Base-by-base conservation (phyloP, 2,797 vertebrate species). In the Rhodeus uyekii region DNA sequence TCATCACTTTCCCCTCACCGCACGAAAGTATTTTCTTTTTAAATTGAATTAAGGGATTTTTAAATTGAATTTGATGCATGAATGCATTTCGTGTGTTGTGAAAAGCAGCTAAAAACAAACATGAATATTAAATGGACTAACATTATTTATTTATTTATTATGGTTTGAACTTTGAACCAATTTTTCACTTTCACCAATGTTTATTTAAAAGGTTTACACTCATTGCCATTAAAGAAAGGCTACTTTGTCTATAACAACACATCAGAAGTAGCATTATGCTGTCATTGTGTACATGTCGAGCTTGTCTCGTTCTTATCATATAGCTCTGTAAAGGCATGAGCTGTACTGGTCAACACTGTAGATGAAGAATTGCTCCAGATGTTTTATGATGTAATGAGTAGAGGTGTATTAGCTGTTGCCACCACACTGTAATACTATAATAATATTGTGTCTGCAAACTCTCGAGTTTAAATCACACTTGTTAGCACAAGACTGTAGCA, bases 61-160 rank as follows among this genome's bases (percentile, higher is more conserved):
- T 32, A n/a, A 50, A 78, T 50, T 63, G 50, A 77, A 80, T 67
- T 50, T 71, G 80, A 46, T 81, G 87, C 83, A 83, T 85, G 81
- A 84, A 44, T 77, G 68, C 55, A 24, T 83, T 76, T 80, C 24
- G 74, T 83, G 83, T 73, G 65, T 78, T 34, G 72, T 84, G 44
- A 46, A 81, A 78, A 83, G 46, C 64, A 79, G 53, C 69, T 71
- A 32, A 63, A 60, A 82, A 39, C 34, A 58, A 38, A 83, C 46
- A 63, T 75, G 19, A 83, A 71, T 76, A 67, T 68, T 44, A 50
- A 77, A 67, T 77, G 34, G 67, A 42, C 72, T 64, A 22, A 48
- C 80, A 46, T 84, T 82, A 69, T 82, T 82, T 86, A 71, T 82
- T 82, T 86, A 71, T 86, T 81, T 86, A 76, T 60, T 76, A 32